Evolutionary conservation across 2,113 vertebrate genomes (phyloP).

Genomic region (Tiliqua scincoides): DNA sequence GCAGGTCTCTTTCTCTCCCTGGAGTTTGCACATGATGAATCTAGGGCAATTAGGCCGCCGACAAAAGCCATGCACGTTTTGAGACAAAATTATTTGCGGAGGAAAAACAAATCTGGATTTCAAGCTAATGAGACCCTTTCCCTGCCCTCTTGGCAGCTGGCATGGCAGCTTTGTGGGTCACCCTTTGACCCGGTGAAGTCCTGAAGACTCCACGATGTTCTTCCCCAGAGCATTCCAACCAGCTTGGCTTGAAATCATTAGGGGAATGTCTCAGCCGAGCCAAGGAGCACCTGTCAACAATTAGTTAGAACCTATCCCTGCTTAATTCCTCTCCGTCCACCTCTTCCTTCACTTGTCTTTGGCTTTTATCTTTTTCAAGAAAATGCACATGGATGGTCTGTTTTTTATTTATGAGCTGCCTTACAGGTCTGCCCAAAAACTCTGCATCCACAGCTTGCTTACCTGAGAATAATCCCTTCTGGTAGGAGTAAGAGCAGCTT

Average conservation of each 20-base stretch:
- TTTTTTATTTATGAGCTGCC: background rate
- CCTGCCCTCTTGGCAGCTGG: background rate
- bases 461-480: no score
- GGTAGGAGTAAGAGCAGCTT: no score
- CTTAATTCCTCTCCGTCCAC: background rate
- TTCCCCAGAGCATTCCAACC: constrained; percentile 11
- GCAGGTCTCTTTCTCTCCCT: no score
- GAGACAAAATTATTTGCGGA: constrained; percentile 21
- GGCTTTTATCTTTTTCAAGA: constrained; percentile 1
- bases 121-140: background rate
- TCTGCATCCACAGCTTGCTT: no score
- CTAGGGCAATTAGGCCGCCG: background rate
- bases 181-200: constrained; percentile 33
- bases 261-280: background rate
- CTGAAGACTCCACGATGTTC: constrained; percentile 9
- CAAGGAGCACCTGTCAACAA: constrained; percentile 42
- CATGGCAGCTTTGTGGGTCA: constrained; percentile 17
- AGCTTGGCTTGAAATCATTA: constrained; percentile 29
- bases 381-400: background rate
- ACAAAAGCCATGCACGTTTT: background rate
- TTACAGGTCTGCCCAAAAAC: background rate
- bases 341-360: background rate
- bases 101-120: background rate
- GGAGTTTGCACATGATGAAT: background rate
- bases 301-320: constrained; percentile 20